Evolutionary conservation across 2,113 vertebrate genomes (phyloP).

Genomic region (Saimiri boliviensis): DNA sequence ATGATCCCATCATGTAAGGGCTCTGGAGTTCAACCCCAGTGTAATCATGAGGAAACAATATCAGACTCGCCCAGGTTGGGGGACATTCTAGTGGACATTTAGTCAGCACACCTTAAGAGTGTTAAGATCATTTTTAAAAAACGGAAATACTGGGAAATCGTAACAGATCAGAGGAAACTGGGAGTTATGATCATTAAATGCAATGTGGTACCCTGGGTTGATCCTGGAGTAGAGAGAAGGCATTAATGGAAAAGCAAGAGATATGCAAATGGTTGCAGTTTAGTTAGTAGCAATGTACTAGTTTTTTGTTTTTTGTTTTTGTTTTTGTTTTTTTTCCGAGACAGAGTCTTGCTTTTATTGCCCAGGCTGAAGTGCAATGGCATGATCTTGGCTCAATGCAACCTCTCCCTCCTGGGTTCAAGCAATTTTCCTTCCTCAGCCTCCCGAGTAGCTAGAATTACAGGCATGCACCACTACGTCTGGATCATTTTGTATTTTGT

Average conservation of each 20-base stretch:
- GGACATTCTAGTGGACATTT: neutral
- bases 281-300: neutral
- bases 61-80: neutral
- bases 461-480: no score
- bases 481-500: no score
- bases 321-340: no score
- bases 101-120: neutral
- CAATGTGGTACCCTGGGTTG: neutral
- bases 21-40: fast-evolving
- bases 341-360: no score
- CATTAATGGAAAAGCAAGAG: neutral
- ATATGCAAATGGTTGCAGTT: neutral
- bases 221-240: neutral
- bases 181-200: neutral
- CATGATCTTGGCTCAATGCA: no score
- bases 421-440: no score
- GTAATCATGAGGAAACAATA: neutral
- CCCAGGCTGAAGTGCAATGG: no score
- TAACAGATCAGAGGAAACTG: neutral
- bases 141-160: neutral
- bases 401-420: no score
- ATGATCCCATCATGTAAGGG: neutral
- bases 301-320: no score
- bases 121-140: neutral
- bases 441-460: no score